These are phyloP conservation scores for Vespertilio murinus DNA, from an alignment of 2,797 vertebrate species.

Conservation along the genomic window DNA sequence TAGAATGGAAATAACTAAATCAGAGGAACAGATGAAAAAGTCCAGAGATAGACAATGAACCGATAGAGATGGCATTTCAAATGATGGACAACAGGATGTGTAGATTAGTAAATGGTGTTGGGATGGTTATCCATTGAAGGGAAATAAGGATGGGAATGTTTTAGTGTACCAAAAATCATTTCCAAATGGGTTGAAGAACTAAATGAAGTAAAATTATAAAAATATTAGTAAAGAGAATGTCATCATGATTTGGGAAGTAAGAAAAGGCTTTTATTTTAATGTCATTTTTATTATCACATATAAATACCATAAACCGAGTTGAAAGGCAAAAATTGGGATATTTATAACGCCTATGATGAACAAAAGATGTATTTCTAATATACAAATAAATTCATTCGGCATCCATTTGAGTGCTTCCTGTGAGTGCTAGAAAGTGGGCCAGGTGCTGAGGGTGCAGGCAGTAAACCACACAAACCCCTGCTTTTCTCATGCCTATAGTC, in stretches of 20 bases:
- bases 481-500: not conserved
- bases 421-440: not conserved
- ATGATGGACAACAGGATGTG: not conserved
- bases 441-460: not conserved
- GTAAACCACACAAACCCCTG: not conserved
- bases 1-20: not conserved
- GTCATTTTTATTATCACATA: not conserved
- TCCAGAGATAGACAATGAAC: not conserved
- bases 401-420: not conserved
- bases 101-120: not conserved
- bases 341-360: not conserved
- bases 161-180: not conserved
- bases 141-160: not conserved
- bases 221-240: not conserved
- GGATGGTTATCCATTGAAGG: not conserved
- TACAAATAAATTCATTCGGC: not conserved
- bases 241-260: not conserved
- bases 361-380: not conserved
- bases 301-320: constrained; percentile 9
- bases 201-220: not conserved
- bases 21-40: not conserved
- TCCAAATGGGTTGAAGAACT: not conserved
- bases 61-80: not conserved
- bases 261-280: not conserved
- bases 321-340: not conserved